Base-by-base conservation (phyloP, 1,140 invertebrate genomes). In the Cecropterus lyciades region DNA sequence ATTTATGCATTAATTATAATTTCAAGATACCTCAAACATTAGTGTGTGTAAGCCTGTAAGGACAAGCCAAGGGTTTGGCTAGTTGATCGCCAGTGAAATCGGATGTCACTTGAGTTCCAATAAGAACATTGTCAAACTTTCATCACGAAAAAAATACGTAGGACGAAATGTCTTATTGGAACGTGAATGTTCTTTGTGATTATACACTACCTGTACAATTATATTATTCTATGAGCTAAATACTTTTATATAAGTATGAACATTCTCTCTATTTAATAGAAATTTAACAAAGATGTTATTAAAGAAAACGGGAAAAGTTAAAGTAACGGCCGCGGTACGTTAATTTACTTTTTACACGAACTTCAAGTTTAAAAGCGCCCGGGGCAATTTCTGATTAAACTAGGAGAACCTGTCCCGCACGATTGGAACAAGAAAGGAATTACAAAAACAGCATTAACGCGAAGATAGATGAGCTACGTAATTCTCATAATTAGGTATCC, bases 371-470 rank as follows among this genome's bases (percentile, higher is more conserved):
- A 57, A 45, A 57, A 15, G 16, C 40, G n/a, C 40, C 20, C 33
- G 17, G 46, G 53, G 48, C 52, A 67, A 65, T 63, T 62, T 69
- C 46, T 69, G 68, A 77, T 76, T 55, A 68, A 72, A 71, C 67
- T 65, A 64, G 60, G 16, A 73, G 57, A 79, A 72, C 70, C 49
- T 73, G 67, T 71, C 55, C 46, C 53, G 45, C 17, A 53, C 57
- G 46, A 67, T 45, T 68, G 16, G 57, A 64, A 59, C 49, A 14
- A 57, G 56, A 43, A 65, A 65, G 51, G 60, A 37, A 55, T 10
- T 52, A 65, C 33, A 79, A 78, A 80, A 82, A 77, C 60, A 46
- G 63, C 64, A 72, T 75, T 77, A 67, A 78, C 59, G 75, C 49
- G 27, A 69, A 74, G 73, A 80, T 75, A 72, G 65, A 80, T 78